Conservation (phyloP, 2,113 vertebrate species). For the Colaptes auratus region DNA sequence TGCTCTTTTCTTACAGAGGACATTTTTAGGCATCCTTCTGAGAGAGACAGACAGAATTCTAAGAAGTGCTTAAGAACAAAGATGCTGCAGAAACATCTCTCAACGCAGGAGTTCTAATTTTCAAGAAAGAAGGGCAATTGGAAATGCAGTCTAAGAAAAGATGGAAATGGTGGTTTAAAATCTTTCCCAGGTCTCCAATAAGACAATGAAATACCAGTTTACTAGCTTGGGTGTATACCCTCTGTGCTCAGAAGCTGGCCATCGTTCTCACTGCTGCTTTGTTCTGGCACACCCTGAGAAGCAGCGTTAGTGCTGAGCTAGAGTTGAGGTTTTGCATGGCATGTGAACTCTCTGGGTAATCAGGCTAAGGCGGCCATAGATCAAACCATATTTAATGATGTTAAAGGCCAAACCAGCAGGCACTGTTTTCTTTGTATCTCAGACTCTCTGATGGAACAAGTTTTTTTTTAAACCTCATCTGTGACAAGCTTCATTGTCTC, state of each 20-base stretch:
- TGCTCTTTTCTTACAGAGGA: background rate
- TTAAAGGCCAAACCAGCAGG: background rate
- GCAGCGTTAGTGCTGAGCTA: background rate
- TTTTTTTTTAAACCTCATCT: slow-evolving; percentile 14
- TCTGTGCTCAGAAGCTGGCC: background rate
- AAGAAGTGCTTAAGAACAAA: background rate
- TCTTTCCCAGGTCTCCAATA: background rate
- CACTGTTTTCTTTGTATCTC: slow-evolving; percentile 20
- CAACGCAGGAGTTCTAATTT: background rate
- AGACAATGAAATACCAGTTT: background rate
- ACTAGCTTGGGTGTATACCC: background rate
- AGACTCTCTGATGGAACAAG: background rate
- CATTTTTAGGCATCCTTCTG: background rate
- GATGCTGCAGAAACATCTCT: background rate
- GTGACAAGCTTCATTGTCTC: background rate
- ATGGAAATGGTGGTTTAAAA: background rate
- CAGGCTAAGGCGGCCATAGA: background rate
- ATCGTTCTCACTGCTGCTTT: background rate
- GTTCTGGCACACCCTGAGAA: background rate
- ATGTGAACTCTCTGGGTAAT: background rate
- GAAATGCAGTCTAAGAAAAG: background rate
- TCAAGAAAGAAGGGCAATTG: background rate
- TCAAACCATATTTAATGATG: background rate
- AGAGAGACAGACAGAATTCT: background rate
- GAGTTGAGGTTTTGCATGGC: background rate